Base-by-base conservation (phyloP, 2,888 invertebrate species). In the Leptura quadrifasciata region DNA sequence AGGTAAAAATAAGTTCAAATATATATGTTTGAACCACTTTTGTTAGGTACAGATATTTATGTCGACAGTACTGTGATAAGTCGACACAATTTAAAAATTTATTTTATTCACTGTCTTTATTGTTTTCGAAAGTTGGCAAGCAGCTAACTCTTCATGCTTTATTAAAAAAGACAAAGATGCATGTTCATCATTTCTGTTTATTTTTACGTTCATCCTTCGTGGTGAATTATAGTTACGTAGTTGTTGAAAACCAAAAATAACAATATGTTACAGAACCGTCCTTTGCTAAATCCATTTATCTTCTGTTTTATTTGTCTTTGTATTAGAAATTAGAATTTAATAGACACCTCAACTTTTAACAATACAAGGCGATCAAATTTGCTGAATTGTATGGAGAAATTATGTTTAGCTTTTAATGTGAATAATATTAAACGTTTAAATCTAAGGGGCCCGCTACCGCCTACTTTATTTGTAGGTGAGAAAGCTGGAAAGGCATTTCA, bases 121-220 rank as follows among this genome's bases (percentile, higher is more conserved):
- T 64, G 47, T 39, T 20, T 64, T 21, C 2, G 18, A 54, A 54
- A 64, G 64, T 47, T 64, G 64, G 64, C 64, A 64, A 64, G 12
- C 18, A 21, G 64, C 39, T 39, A 39, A 39, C 39, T 20, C 24
- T 47, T 47, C 64, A 39, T 64, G 64, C 47, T 39, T 18, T 64
- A 47, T 17, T 61, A 61, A 8, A 61, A 61, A 12, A 39, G 64
- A 64, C 61, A 64, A 64, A 54, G 54, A 18, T 9, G 1, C 2
- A 64, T 64, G 47, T 39, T 64, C 47, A 39, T 64, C 64, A 39
- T 35, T 61, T 64, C 47, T 64, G 47, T 64, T 64, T 64, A 47
- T 47, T 64, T 64, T 64, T 47, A 47, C 64, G 47, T 64, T 47
- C 39, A 64, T 52, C 39, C 64, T 17, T 64, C 39, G 39, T 21